Evolutionary conservation across 1,140 invertebrate species (phyloP).

Genomic region (Heterodera carotae): DNA sequence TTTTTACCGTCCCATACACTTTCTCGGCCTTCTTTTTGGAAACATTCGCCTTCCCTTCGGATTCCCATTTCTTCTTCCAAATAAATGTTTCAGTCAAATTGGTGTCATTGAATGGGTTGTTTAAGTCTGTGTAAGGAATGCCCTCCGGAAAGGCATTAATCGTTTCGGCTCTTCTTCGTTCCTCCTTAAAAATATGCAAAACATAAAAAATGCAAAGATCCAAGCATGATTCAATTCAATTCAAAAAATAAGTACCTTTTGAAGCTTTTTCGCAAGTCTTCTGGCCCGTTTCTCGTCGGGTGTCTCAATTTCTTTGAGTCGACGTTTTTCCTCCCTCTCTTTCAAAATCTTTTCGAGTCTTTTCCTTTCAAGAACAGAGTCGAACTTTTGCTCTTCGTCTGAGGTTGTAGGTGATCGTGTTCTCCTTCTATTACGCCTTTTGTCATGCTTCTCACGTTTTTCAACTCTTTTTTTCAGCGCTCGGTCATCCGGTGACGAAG

Average conservation of each 20-base stretch:
- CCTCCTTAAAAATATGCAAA: constrained; percentile 73
- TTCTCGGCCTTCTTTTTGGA: constrained; percentile 81
- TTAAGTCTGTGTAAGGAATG: constrained; percentile 83
- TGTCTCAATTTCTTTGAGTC: constrained; percentile 85
- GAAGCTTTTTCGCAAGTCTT: constrained; percentile 83
- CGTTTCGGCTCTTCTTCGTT: constrained; percentile 31
- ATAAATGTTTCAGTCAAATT: constrained; percentile 89
- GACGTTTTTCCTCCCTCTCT: constrained; percentile 76
- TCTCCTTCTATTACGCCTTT: background rate
- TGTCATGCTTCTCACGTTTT: background rate
- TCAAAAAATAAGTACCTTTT: no score
- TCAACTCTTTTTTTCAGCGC: background rate
- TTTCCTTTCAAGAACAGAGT: constrained; percentile 72
- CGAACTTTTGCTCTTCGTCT: constrained; percentile 33
- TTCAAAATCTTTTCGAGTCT: constrained; percentile 73
- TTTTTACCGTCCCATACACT: constrained; percentile 81
- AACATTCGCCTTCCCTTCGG: constrained; percentile 83
- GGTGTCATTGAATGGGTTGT: constrained; percentile 97
- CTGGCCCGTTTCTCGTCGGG: constrained; percentile 88
- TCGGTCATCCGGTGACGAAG: background rate
- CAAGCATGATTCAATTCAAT: no score
- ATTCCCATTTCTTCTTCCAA: constrained; percentile 93
- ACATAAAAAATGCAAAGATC: constrained; percentile 88
- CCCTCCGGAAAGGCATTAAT: constrained; percentile 40
- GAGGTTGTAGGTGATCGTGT: background rate